Evolutionary conservation across 2,797 vertebrate species (phyloP).

Genomic region (Pseudocheirus occidentalis): DNA sequence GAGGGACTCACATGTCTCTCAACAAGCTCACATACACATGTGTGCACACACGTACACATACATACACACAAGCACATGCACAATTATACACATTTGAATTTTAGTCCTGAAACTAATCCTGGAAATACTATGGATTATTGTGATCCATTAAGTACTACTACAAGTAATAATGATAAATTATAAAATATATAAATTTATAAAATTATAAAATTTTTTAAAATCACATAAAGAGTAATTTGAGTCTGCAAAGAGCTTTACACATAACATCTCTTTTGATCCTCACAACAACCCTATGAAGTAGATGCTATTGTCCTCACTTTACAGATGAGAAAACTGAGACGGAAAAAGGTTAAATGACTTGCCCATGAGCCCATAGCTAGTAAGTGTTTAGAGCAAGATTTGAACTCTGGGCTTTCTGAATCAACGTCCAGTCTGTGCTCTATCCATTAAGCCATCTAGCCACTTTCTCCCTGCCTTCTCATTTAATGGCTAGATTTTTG

Average conservation of each 20-base stretch:
- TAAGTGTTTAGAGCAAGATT: background rate
- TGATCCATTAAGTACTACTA: background rate
- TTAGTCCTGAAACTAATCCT: background rate
- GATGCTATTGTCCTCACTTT: background rate
- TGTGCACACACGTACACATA: too few relatives aligned
- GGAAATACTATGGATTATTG: background rate
- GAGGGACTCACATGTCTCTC: background rate
- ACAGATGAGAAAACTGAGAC: background rate
- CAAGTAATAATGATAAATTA: background rate
- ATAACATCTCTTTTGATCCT: background rate
- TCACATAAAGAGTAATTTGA: too few relatives aligned
- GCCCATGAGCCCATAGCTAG: background rate
- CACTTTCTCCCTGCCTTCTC: background rate
- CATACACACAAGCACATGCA: background rate
- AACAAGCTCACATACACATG: background rate
- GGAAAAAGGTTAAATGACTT: background rate
- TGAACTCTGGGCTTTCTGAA: background rate
- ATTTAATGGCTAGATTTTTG: background rate
- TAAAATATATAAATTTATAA: too few relatives aligned
- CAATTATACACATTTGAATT: background rate
- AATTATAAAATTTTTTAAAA: too few relatives aligned
- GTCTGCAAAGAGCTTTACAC: background rate
- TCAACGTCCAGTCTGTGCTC: background rate
- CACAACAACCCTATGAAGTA: background rate
- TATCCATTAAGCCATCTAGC: background rate